Conservation (phyloP, 2,888 invertebrate species). For the Deilephila elpenor region DNA sequence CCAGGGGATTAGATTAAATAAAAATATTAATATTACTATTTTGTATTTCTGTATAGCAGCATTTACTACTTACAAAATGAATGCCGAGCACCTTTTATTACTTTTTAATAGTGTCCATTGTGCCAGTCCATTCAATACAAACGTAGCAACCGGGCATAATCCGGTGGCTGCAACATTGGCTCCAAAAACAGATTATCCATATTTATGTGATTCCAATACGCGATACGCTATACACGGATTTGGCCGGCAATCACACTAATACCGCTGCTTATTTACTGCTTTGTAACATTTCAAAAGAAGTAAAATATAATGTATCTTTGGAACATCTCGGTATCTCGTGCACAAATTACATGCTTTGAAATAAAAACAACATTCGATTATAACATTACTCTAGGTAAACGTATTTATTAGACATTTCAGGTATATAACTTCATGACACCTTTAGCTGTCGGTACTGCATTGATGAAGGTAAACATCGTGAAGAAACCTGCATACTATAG, state of each 20-base stretch:
- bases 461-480: too few species aligned
- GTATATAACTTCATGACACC: too few species aligned
- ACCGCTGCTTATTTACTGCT: conserved; percentile 8
- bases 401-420: too few species aligned
- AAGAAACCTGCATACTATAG: too few species aligned
- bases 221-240: conserved; percentile 38
- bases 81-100: background rate
- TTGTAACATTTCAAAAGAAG: background rate
- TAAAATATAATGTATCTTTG: background rate
- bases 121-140: conserved; percentile 1
- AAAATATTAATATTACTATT: background rate
- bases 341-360: too few species aligned
- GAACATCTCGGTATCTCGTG: background rate
- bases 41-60: background rate
- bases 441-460: too few species aligned
- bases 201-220: conserved; percentile 51
- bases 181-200: conserved; percentile 38
- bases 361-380: too few species aligned
- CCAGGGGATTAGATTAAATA: too few species aligned
- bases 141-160: conserved; percentile 17
- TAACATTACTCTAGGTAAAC: too few species aligned
- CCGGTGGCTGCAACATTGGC: conserved; percentile 20
- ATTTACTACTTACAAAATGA: background rate
- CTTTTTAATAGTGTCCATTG: conserved; percentile 13
- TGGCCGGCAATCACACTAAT: conserved; percentile 28